phyloP scores from a whole-genome alignment of 2,888 invertebrate species.

The Argyresthia goedartella region DNA sequence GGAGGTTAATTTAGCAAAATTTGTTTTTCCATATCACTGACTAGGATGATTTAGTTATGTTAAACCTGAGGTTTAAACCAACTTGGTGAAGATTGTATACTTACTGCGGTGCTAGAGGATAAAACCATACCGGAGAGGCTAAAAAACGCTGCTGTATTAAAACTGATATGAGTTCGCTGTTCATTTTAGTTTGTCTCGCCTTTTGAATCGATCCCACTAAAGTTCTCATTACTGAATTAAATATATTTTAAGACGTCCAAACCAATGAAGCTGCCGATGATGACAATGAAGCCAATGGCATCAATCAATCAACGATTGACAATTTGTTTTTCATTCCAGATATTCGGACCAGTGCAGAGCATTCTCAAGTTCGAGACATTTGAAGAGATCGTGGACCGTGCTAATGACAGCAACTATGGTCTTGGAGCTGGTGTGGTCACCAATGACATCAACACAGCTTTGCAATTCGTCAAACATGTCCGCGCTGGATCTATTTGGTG shows the following conservation, averaged over 20 bases:
- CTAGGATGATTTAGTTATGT: background rate
- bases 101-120: no score
- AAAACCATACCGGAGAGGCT: no score
- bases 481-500: slow-evolving; percentile 88
- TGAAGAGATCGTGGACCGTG: slow-evolving; percentile 87
- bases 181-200: no score
- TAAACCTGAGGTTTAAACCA: background rate
- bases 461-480: slow-evolving; percentile 80
- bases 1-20: slow-evolving; percentile 71
- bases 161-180: no score
- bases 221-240: no score
- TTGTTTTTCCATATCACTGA: background rate
- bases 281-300: no score
- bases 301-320: background rate
- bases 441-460: slow-evolving; percentile 83
- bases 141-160: no score
- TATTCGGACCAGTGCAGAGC: slow-evolving; percentile 93
- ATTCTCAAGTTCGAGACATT: slow-evolving; percentile 86
- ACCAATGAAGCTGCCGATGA: no score
- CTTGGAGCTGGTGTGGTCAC: slow-evolving; percentile 90
- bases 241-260: no score
- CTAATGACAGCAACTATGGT: slow-evolving; percentile 87
- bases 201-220: no score
- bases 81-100: no score
- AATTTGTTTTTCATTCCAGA: slow-evolving; percentile 62